Conservation (phyloP, 1,140 invertebrate species). For the Copidosoma floridanum region DNA sequence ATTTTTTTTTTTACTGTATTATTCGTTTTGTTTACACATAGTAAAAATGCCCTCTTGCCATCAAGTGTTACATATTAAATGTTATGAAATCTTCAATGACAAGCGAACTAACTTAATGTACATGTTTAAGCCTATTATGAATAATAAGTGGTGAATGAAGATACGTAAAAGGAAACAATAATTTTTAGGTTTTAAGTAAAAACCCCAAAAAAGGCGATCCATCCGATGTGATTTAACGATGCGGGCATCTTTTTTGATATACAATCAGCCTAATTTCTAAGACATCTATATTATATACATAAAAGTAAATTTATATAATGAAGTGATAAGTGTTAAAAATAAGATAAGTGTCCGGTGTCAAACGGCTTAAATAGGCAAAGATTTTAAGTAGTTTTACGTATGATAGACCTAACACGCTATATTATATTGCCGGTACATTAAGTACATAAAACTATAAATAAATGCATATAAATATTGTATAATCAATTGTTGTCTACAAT, state of each 20-base stretch:
- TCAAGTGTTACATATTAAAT: constrained; percentile 6
- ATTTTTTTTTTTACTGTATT: no score
- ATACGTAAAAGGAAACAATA: constrained; percentile 29
- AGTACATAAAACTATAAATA: constrained; percentile 25
- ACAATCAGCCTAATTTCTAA: constrained; percentile 21
- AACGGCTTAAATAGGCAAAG: constrained; percentile 3
- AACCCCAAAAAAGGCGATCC: constrained; percentile 2
- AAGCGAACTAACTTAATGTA: neutral
- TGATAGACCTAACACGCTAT: constrained; percentile 27
- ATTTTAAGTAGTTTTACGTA: constrained; percentile 18
- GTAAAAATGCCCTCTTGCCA: no score
- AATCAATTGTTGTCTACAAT: constrained; percentile 57
- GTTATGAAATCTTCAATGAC: constrained; percentile 2
- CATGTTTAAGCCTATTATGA: neutral
- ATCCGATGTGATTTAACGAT: constrained; percentile 29
- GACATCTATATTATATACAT: constrained; percentile 20
- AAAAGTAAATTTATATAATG: constrained; percentile 24
- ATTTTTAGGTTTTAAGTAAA: constrained; percentile 29
- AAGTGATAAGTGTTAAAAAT: constrained; percentile 20
- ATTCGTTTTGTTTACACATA: no score
- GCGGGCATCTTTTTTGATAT: constrained; percentile 24
- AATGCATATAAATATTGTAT: constrained; percentile 46
- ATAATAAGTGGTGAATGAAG: neutral
- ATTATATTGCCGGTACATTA: constrained; percentile 19
- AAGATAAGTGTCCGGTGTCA: neutral